phyloP scores from a whole-genome alignment of 2,113 vertebrate species.

The Sula dactylatra region DNA sequence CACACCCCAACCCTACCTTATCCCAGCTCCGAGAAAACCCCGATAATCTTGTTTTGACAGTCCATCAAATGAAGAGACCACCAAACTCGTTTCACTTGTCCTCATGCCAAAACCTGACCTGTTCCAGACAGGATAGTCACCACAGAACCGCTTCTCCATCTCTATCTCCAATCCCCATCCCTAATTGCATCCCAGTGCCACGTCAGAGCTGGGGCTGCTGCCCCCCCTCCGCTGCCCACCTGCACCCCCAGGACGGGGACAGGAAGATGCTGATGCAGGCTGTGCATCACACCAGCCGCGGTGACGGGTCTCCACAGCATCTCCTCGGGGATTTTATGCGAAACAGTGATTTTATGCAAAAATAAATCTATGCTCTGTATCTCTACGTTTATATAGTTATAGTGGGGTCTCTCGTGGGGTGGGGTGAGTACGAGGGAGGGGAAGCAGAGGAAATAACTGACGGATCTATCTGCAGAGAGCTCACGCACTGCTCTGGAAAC shows the following conservation, averaged over 20 bases:
- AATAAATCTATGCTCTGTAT: neutral
- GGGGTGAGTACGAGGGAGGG: neutral
- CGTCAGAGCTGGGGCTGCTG: neutral
- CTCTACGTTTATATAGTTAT: rapidly evolving
- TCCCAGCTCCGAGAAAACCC: neutral
- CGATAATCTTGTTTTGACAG: neutral
- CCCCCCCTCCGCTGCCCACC: neutral
- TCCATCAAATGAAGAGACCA: neutral
- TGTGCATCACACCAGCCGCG: rapidly evolving
- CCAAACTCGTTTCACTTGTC: neutral
- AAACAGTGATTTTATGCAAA: neutral
- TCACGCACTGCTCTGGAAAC: neutral
- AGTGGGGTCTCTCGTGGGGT: rapidly evolving
- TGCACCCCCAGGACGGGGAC: neutral
- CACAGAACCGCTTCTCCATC: neutral
- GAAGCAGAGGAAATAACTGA: neutral
- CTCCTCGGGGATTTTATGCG: rapidly evolving
- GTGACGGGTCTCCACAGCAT: neutral
- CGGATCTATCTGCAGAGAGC: neutral
- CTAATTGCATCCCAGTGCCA: neutral
- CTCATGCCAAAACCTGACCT: neutral
- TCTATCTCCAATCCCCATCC: neutral
- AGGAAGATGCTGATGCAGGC: neutral
- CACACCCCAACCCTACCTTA: neutral
- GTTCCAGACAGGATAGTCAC: neutral